Evolutionary conservation across 2,113 vertebrate species (phyloP), one percentile per base, ranked within the genome.

Genomic region (Ophthalmotilapia sp.): DNA sequence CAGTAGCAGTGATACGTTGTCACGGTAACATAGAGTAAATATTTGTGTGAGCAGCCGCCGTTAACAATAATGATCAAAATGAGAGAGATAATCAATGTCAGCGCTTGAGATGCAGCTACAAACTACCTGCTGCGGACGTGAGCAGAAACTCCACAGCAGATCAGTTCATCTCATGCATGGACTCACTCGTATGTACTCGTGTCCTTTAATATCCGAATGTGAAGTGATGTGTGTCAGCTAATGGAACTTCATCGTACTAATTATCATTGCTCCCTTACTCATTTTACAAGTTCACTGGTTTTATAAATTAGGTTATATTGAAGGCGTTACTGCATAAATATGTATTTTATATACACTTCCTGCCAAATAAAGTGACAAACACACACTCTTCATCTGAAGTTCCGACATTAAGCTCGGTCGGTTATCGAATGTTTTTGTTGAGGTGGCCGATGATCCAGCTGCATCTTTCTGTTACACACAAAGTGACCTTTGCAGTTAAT

Each of bases 21-120:
- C 88, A 93, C 90, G 88, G 88, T 84, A 90, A 92, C 89, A 65
- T 8, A 49, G 56, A 80, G 77, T 54, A 89, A 85, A 90, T 79
- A 88, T 92, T 88, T 89, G 85, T 87, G 77, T 45, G 51, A 80
- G 91, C 81, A 86, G 89, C 89, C 62, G 80, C 87, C 84, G 83
- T 86, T 84, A 87, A 93, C 92, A 86, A 86, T 84, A 86, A 26
- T 17, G 75, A 88, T 81, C 83, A 86, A 88, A 91, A 88, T 29
- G 26, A 65, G 84, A 80, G 9, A 47, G 73, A 83, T 90, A 81
- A 95, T 92, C 90, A 85, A 83, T 21, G 19, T 40, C n/a, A 9
- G 26, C 21, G 6, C 15, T 51, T 65, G 53, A 84, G 81, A 84
- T 92, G 87, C 33, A 80, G 80, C 87, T 31, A 29, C 3, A 54